Base-by-base conservation (phyloP, 2,113 vertebrate genomes). In the Anser cygnoides region DNA sequence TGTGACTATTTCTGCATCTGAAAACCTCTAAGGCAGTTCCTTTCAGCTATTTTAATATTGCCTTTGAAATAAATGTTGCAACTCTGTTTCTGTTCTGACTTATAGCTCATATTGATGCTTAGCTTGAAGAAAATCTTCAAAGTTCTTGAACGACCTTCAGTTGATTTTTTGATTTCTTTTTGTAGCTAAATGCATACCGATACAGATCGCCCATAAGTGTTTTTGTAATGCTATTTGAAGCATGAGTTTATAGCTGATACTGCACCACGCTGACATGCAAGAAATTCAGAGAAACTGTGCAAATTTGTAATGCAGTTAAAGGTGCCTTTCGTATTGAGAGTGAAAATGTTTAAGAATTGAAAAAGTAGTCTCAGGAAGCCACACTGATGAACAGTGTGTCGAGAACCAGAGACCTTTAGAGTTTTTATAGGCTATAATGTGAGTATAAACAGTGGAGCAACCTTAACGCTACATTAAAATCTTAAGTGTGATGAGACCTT, bases 371-470 rank as follows among this genome's bases (percentile, higher is more conserved):
- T 35, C 35, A 12, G 35, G 87, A 61, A 95, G 57, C 79, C 55
- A 2, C 28, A 1, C 22, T 52, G 72, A 39, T 43, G 46, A 82
- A 15, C 5, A 18, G 11, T 10, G 5, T 31, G 15, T 10, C 71
- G 66, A 20, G 49, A 81, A 61, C 2, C 33, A 49, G 49, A 63
- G 87, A 46, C 33, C 65, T 35, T 33, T 20, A 39, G 61, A n/a
- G 2, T 6, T 41, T 62, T 19, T 23, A 9, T 9, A 37, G 28
- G 6, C 73, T 14, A 0, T 1, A 16, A 23, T 8, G 35, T 65
- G 58, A 35, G 2, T 74, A 37, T 61, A 43, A 29, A 41, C 5
- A 66, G 10, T 1, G 7, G 10, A 66, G 66, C 7, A 10, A 37
- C 22, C 61, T 71, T 61, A 61, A 6, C 21, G 43, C 62, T 33